Evolutionary conservation across 1,140 invertebrate genomes (phyloP), one percentile per base, ranked within the genome.

Genomic region (Mylabris phalerata): DNA sequence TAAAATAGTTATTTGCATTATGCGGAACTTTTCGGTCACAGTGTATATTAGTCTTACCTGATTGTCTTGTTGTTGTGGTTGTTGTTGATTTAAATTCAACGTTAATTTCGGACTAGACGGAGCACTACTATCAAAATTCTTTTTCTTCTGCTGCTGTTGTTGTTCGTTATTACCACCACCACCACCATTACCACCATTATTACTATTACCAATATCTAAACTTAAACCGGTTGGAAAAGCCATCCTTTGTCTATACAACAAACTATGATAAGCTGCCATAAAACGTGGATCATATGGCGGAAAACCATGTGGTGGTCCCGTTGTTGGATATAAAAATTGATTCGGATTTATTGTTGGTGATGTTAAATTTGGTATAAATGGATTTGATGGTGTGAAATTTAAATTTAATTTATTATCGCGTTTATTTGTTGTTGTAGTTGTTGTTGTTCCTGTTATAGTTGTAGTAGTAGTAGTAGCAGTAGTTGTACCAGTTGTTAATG

Each of bases 301-400:
- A 54, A 77, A 80, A 3, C 72, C 73, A 0, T 32, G 32, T 32
- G 75, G n/a, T 75, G 73, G 65, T 3, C 75, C 71, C 25, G 75
- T 75, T 3, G 72, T 71, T 0, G 76, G 68, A 43, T 75, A 80
- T 41, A 80, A 75, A 27, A 77, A 66, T 19, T 77, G 78, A 68
- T 79, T 79, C 0, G 80, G 79, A 47, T 75, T 78, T 1, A 79
- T 69, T 1, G 78, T 81, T 1, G 76, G 77, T 1, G 77, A 78
- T 0, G 65, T 49, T 48, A 75, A 56, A 54, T 74, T 74, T n/a
- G 79, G 78, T 27, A 81, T 77, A 52, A 80, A 82, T 0, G 80
- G 80, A 65, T 79, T 80, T 0, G 79, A 58, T n/a, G 71, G 71
- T 1, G 71, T 73, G 50, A 70, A 74, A 39, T 64, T 72, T 38